Evolutionary conservation across 2,888 invertebrate genomes (phyloP).

Genomic region (Cosmia trapezina): DNA sequence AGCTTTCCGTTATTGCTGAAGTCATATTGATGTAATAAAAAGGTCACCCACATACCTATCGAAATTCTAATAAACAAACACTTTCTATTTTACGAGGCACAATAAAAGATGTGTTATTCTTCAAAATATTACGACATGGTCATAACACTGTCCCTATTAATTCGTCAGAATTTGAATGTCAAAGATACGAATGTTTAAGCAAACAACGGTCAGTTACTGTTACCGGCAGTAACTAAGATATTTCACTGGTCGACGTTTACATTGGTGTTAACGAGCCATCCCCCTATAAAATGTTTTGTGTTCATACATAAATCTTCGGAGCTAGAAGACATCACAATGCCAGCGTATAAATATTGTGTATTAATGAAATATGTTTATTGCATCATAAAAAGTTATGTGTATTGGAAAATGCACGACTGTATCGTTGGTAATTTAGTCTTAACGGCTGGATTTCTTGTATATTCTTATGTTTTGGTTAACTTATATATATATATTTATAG

Average conservation of each 20-base stretch:
- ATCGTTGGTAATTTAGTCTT: constrained; percentile 33
- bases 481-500: not conserved
- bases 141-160: constrained; percentile 69
- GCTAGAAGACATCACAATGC: constrained; percentile 80
- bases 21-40: constrained; percentile 1
- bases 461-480: not conserved
- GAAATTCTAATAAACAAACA: constrained; percentile 40
- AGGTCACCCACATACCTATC: not conserved
- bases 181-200: constrained; percentile 77
- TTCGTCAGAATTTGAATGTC: constrained; percentile 84
- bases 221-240: constrained; percentile 71
- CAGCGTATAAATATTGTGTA: constrained; percentile 83
- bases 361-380: constrained; percentile 83
- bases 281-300: constrained; percentile 86
- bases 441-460: constrained; percentile 11
- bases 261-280: constrained; percentile 88
- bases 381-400: constrained; percentile 76
- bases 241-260: constrained; percentile 85
- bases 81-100: constrained; percentile 40
- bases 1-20: not conserved
- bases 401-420: constrained; percentile 60
- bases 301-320: constrained; percentile 85
- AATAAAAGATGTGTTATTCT: constrained; percentile 38
- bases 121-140: constrained; percentile 40
- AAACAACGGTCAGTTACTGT: constrained; percentile 75